Evolutionary conservation across 2,113 vertebrate genomes (phyloP), one percentile per base, ranked within the genome.

Genomic region (Nothobranchius furzeri): DNA sequence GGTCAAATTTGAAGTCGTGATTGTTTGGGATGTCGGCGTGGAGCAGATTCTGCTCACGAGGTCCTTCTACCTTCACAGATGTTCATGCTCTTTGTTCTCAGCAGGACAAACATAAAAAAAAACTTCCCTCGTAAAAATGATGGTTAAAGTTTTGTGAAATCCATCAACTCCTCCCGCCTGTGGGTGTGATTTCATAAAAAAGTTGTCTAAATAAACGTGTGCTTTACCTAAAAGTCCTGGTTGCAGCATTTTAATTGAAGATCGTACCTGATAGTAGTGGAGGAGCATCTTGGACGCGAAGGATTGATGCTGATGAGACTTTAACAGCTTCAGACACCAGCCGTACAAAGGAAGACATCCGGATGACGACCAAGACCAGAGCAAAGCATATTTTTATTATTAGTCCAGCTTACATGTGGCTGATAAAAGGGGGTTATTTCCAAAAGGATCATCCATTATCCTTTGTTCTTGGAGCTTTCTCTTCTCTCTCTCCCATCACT

Each of bases 371-470:
- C 8, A 4, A 24, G 55, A 42, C 15, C 35, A 42, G 25, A 67
- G 24, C 3, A 43, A 48, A 45, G 3, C 4, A 25, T 42, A 11
- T 43, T 42, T 42, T 24, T 25, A 14, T 47, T 4, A 10, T 45
- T n/a, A 12, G 30, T 36, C 6, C 15, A 36, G 20, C 40, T 54
- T 20, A 35, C 42, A 35, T 54, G 59, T 12, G 36, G 17, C 13
- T 35, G 47, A 61, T 48, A 35, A 56, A 45, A 59, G 24, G 20
- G 14, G 13, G 20, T 30, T 7, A 14, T 69, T 59, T 69, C 24
- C 25, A 40, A 20, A 14, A 46, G 13, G 51, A 56, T 68, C 13
- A 51, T 12, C n/a, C 45, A 45, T 37, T 51, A 45, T 62, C 46
- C 15, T 51, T 43, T 68, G 20, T 60, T 53, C 40, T 42, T 42